Evolutionary conservation across 2,113 vertebrate species (phyloP).

Genomic region (Hepsetus odoe): DNA sequence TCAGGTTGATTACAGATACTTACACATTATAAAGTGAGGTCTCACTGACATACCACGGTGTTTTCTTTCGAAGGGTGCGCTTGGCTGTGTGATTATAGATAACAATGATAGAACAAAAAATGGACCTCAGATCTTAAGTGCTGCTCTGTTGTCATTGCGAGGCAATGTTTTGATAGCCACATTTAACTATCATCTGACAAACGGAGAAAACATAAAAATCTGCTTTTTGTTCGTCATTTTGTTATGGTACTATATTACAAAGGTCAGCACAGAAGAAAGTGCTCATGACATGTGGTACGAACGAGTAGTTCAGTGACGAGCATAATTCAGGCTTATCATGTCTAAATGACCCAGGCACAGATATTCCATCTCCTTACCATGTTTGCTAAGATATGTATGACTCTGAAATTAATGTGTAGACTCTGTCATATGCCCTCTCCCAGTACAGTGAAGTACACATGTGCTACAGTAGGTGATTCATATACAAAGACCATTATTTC

Average conservation of each 20-base stretch:
- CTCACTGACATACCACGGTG: background rate
- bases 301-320: background rate
- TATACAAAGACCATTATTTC: background rate
- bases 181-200: too few relatives aligned
- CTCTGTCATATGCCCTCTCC: conserved; percentile 29
- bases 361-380: background rate
- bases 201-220: too few relatives aligned
- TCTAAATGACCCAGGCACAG: conserved; percentile 10
- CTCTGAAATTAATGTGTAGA: conserved; percentile 29
- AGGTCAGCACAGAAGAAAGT: too few relatives aligned
- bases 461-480: conserved; percentile 33
- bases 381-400: background rate
- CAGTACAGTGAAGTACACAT: conserved; percentile 26
- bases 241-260: too few relatives aligned
- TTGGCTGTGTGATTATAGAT: background rate
- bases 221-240: too few relatives aligned
- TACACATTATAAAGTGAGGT: background rate
- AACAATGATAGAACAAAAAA: too few relatives aligned
- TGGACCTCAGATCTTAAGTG: too few relatives aligned
- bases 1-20: background rate
- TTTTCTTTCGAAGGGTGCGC: background rate
- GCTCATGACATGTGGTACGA: too few relatives aligned
- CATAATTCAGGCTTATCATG: background rate
- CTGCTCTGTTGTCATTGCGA: too few relatives aligned
- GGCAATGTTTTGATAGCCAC: too few relatives aligned